Base-by-base conservation (phyloP, 2,888 invertebrate species). In the Opisthograptis luteolata region DNA sequence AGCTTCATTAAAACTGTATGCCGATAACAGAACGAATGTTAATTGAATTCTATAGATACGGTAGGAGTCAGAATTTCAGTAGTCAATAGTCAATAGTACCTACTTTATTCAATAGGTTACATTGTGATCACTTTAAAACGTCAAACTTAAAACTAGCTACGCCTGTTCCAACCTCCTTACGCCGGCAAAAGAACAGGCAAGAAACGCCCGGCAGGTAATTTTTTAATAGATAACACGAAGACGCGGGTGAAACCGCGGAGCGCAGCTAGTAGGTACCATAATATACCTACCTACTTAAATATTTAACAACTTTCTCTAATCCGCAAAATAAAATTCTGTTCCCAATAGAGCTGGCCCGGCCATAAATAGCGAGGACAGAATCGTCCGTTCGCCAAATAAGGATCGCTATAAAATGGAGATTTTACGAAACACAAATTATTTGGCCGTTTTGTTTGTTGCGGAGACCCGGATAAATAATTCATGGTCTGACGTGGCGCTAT, bases 391-490 rank as follows among this genome's bases (percentile, higher is more conserved):
- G 12, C 27, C 37, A 24, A 39, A 39, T 12, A 39, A 39, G 27
- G 37, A 3, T 15, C 2, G 27, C 27, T 6, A 22, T 14, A 24
- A 36, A 36, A 20, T 8, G 8, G 24, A 34, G 25, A 20, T 27
- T 42, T 34, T 9, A 35, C 43, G 19, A 19, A 28, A 35, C 43
- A 9, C 40, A 15, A 42, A 27, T 42, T 27, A 42, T 34, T n/a
- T 10, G 25, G 13, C 20, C 8, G n/a, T 30, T 34, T 43, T 35
- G 25, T 27, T 28, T 32, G 15, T 20, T 14, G 9, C 17, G n/a
- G 34, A 1, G 31, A 13, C 25, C 42, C 34, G 32, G 15, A 34
- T 43, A 34, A 34, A 43, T 43, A 35, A 42, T 43, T 43, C 35
- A 43, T 35, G 20, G 15, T 8, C 7, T 2, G 34, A 10, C 15